Base-by-base conservation (phyloP, 2,888 invertebrate genomes). In the Furcula furcula region DNA sequence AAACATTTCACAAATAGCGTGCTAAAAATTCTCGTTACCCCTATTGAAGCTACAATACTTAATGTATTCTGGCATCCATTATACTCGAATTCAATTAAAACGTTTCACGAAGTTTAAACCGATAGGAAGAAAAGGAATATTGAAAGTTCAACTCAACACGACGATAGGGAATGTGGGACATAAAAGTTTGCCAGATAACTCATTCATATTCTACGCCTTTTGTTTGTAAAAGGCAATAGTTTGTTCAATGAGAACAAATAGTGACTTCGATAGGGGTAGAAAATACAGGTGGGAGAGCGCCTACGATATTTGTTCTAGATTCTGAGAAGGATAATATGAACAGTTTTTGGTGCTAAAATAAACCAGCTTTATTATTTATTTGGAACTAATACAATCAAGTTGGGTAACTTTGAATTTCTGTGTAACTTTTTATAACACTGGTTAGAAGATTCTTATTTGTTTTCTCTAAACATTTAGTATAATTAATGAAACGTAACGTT, bases 131-230 rank as follows among this genome's bases (percentile, higher is more conserved):
- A 46, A 51, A 47, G 55, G 53, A 63, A 62, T 65, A 53, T 52
- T 51, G 47, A 48, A 62, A 62, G 65, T 66, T 60, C 41, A 47
- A 44, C 53, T 38, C 51, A 49, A 50, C 51, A 46, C 50, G 53
- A 32, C 46, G 42, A 56, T 44, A 46, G 46, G 25, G 44, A 46
- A 53, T 46, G 46, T 55, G 40, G 54, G 36, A 45, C 45, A 40
- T 46, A 34, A 48, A 66, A 64, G 54, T 67, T 59, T 42, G 43
- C 38, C 48, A 55, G 49, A 62, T 54, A 61, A 52, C 58, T 59
- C 57, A 54, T 62, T 57, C 59, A 53, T 50, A 55, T 64, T 52
- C 53, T 44, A 29, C 34, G 36, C 42, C 41, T 55, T 52, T 60
- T 62, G 59, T 64, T 60, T 53, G 48, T 45, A 36, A 38, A 42